Conservation (phyloP, 2,113 vertebrate genomes). For the Arizona elegans region DNA sequence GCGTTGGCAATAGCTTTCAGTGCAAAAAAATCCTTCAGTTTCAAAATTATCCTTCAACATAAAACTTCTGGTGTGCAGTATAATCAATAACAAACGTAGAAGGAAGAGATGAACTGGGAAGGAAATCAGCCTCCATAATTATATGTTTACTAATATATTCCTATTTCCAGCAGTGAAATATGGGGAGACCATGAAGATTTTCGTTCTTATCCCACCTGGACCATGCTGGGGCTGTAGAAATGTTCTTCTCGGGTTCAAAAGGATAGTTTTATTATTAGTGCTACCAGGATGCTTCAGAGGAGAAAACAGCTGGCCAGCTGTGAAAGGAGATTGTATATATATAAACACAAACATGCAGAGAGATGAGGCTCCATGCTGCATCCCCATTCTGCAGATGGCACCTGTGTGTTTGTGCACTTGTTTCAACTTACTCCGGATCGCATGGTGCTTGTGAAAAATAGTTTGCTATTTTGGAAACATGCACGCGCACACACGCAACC, state of each 20-base stretch:
- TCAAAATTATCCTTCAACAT: not conserved
- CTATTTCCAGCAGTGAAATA: not conserved
- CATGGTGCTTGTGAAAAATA: constrained; percentile 98
- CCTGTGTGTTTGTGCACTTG: constrained; percentile 86
- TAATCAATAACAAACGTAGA: not conserved
- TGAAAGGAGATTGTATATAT: constrained; percentile 61
- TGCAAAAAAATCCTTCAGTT: not conserved
- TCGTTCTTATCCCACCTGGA: not conserved
- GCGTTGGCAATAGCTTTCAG: not conserved
- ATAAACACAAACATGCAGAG: constrained; percentile 52
- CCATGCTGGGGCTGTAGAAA: not conserved
- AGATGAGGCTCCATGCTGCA: constrained; percentile 80
- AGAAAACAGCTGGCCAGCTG: constrained; percentile 54
- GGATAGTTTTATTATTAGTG: constrained; percentile 4
- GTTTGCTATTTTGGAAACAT: constrained; percentile 98
- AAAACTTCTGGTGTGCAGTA: not conserved
- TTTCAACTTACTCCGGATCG: constrained; percentile 91
- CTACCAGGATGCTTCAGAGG: constrained; percentile 13
- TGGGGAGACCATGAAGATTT: not conserved
- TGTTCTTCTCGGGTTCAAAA: constrained; percentile 13
- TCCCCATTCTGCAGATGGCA: constrained; percentile 75
- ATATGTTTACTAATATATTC: not conserved
- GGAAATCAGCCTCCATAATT: not conserved
- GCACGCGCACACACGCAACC: constrained; percentile 69
- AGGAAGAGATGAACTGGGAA: not conserved